Evolutionary conservation across 2,888 invertebrate genomes (phyloP), one percentile per base, ranked within the genome.

Genomic region (Sinotaia quadrata): DNA sequence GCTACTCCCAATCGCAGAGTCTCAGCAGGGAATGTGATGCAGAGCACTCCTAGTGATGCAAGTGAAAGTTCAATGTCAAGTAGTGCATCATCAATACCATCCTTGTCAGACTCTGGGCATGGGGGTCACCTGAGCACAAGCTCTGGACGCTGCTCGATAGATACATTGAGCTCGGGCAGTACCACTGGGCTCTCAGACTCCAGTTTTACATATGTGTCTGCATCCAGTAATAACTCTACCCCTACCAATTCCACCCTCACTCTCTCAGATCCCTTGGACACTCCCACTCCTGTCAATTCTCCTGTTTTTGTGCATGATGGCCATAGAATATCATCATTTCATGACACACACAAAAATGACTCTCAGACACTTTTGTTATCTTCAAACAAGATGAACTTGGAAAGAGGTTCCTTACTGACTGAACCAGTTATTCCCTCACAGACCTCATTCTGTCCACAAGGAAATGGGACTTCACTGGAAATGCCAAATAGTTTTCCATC

Each of bases 211-310:
- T 79, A 81, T 67, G 80, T 83, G 63, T 79, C 77, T 49, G 77
- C 78, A 77, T 74, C 78, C n/a, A 82, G 80, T 66, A 74, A 77
- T 7, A 79, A 78, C 71, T 79, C 79, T 31, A 81, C 83, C 8
- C 81, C 81, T 10, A 80, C 80, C 57, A 74, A 73, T 57, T 76
- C 76, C 37, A 60, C 69, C 12, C 41, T 72, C 29, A 72, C 70
- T n/a, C 66, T 73, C 60, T 67, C 58, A 49, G 70, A 71, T 31
- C 56, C 67, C 0, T 65, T 66, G 33, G 61, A 68, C 27, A 67
- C 67, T 12, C 69, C 74, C 18, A 73, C 73, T 1, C 73, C 73
- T 7, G 34, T 63, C 58, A 61, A 70, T 27, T 68, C 69, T 12
- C 70, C 69, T 0, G 36, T 29, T 4, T 60, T 29, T 2, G 44